phyloP scores from a whole-genome alignment of 2,888 invertebrate species.

The Sinopyrophorus schimmeli region DNA sequence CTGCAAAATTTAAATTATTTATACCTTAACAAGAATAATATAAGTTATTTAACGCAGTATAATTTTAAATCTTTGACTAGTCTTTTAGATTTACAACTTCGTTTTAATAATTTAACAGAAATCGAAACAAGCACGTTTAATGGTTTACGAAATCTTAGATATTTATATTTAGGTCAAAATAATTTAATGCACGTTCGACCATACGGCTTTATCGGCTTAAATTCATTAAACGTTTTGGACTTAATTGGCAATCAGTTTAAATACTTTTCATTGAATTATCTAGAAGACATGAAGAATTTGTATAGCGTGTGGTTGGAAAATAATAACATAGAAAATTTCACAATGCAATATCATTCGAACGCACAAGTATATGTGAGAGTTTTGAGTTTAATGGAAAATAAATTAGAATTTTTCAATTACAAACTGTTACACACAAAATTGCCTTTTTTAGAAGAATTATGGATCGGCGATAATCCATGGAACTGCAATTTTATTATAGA shows the following conservation, averaged over 20 bases:
- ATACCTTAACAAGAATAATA: slow-evolving; percentile 52
- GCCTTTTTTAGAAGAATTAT: slow-evolving; percentile 47
- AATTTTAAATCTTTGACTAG: slow-evolving; percentile 51
- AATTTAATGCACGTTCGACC: slow-evolving; percentile 48
- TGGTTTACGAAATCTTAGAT: slow-evolving; percentile 48
- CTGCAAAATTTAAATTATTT: slow-evolving; percentile 49
- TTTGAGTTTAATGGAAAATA: slow-evolving; percentile 47
- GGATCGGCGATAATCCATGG: slow-evolving; percentile 48
- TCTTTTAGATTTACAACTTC: slow-evolving; percentile 51
- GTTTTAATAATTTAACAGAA: slow-evolving; percentile 48
- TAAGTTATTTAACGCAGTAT: slow-evolving; percentile 48
- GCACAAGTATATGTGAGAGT: slow-evolving; percentile 41
- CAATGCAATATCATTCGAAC: slow-evolving; percentile 41
- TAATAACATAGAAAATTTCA: slow-evolving; percentile 45
- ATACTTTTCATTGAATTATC: slow-evolving; percentile 42
- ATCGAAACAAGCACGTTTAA: slow-evolving; percentile 53
- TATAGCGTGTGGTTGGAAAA: slow-evolving; percentile 48
- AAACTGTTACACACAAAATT: slow-evolving; percentile 45
- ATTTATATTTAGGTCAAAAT: slow-evolving; percentile 52
- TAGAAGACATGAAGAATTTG: slow-evolving; percentile 46
- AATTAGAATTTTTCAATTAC: slow-evolving; percentile 46
- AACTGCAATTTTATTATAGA: slow-evolving; percentile 49
- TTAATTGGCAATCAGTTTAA: slow-evolving; percentile 47
- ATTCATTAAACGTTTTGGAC: slow-evolving; percentile 48
- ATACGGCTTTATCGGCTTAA: slow-evolving; percentile 51